Percentiles rank a stretch among this genome's conserved stretches.
These are phyloP conservation scores for Tupaia tana DNA, from an alignment of 2,113 vertebrate genomes.

Conservation along the genomic window DNA sequence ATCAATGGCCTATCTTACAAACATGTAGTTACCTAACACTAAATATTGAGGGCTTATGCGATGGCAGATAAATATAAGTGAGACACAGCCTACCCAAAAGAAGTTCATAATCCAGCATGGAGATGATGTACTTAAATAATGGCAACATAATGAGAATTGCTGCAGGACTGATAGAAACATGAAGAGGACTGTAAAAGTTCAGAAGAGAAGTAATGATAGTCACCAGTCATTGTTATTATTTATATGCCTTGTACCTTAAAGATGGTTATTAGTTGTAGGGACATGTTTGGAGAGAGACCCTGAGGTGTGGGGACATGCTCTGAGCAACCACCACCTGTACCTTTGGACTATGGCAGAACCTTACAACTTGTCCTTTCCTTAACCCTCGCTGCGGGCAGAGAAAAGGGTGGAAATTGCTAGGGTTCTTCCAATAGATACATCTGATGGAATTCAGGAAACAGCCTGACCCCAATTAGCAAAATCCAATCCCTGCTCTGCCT, in stretches of 20 bases:
- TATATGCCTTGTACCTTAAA: not conserved
- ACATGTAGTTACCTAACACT: not conserved
- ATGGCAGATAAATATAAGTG: not conserved
- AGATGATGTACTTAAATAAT: not conserved
- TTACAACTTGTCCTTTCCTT: too few relatives aligned
- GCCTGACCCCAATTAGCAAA: too few relatives aligned
- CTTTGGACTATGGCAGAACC: too few relatives aligned
- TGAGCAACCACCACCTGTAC: too few relatives aligned
- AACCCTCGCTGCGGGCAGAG: too few relatives aligned
- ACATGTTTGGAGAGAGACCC: too few relatives aligned
- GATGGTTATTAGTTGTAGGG: not conserved
- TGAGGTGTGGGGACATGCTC: too few relatives aligned
- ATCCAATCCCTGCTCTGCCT: too few relatives aligned
- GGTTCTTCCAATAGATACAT: too few relatives aligned
- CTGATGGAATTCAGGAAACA: too few relatives aligned
- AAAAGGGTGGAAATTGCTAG: too few relatives aligned
- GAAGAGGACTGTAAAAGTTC: not conserved
- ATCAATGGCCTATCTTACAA: conserved; percentile 44
- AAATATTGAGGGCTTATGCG: not conserved
- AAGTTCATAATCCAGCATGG: conserved; percentile 28
- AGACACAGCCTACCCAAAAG: not conserved
- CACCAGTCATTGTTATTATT: not conserved
- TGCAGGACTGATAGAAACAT: conserved; percentile 11
- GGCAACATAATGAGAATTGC: not conserved
- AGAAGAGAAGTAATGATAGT: not conserved